These are phyloP conservation scores for Sminthopsis crassicaudata DNA, from an alignment of 2,113 vertebrate species.

Conservation along the genomic window DNA sequence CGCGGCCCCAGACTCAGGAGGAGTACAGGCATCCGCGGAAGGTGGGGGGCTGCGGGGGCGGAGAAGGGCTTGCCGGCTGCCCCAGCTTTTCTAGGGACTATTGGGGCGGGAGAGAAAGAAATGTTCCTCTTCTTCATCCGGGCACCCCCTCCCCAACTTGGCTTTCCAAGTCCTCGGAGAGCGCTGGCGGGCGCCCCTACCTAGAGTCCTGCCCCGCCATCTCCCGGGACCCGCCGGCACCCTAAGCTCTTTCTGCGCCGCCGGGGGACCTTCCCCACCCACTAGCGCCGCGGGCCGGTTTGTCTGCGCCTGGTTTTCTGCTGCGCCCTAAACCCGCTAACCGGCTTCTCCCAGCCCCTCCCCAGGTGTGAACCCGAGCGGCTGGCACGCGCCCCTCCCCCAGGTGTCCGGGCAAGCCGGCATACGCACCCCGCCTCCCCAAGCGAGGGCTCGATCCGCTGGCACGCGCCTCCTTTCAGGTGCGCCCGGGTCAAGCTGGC, in stretches of 20 bases:
- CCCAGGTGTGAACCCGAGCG: slow-evolving; percentile 85
- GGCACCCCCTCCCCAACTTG: slow-evolving; percentile 36
- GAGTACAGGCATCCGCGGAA: neutral
- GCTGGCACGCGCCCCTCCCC: slow-evolving; percentile 70
- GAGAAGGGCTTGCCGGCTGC: neutral
- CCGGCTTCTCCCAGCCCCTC: slow-evolving; percentile 59
- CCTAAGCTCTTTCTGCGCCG: neutral
- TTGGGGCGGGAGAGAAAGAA: neutral
- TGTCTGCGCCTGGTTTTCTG: neutral
- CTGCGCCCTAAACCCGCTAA: neutral
- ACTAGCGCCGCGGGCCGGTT: neutral
- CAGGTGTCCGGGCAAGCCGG: slow-evolving; percentile 66
- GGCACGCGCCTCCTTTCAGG: slow-evolving; percentile 36
- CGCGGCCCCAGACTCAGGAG: neutral
- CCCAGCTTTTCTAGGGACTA: neutral
- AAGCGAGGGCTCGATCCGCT: slow-evolving; percentile 78
- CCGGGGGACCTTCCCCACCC: neutral
- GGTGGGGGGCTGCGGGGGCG: slow-evolving; percentile 15
- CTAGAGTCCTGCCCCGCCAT: neutral
- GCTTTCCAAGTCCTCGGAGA: slow-evolving; percentile 13
- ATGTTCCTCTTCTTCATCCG: neutral
- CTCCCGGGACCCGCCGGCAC: neutral
- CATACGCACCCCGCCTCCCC: slow-evolving; percentile 91
- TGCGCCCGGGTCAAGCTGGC: slow-evolving; percentile 72
- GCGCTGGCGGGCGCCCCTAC: neutral